Conservation (phyloP, 2,113 vertebrate genomes). For the Danionella cerebrum region DNA sequence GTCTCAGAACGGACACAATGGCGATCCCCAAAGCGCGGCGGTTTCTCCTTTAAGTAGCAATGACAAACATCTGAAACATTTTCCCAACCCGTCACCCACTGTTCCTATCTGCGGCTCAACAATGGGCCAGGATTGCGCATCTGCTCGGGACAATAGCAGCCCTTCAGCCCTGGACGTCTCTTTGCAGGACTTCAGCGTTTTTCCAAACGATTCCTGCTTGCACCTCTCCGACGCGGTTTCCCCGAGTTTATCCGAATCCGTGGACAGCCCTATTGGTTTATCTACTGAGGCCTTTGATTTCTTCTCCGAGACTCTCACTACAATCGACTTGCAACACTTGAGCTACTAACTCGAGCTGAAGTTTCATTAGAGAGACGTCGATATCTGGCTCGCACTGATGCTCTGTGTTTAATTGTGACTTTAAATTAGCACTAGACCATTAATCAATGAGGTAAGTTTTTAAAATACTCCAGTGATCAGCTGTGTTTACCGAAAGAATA, state of each 20-base stretch:
- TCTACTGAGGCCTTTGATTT: slow-evolving; percentile 88
- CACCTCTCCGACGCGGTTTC: slow-evolving; percentile 86
- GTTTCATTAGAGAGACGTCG: slow-evolving; percentile 16
- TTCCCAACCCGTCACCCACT: slow-evolving; percentile 84
- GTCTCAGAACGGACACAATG: slow-evolving; percentile 79
- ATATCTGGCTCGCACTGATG: slow-evolving; percentile 38
- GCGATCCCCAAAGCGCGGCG: slow-evolving; percentile 75
- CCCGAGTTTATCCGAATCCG: slow-evolving; percentile 80
- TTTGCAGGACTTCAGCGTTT: slow-evolving; percentile 87
- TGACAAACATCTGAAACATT: slow-evolving; percentile 98
- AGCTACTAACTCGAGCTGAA: slow-evolving; percentile 74
- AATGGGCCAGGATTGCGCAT: slow-evolving; percentile 92
- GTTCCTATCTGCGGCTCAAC: slow-evolving; percentile 83
- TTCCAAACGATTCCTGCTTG: slow-evolving; percentile 83
- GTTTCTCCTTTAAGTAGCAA: slow-evolving; percentile 79
- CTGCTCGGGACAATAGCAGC: slow-evolving; percentile 88
- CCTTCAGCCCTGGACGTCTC: slow-evolving; percentile 80
- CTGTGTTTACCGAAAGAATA: slow-evolving; percentile 68
- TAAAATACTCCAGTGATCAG: slow-evolving; percentile 57
- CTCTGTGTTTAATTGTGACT: slow-evolving; percentile 49
- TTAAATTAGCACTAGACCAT: slow-evolving; percentile 56
- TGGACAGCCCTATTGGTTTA: slow-evolving; percentile 83
- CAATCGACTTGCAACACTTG: slow-evolving; percentile 90
- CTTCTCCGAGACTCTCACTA: slow-evolving; percentile 92
- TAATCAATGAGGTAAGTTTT: slow-evolving; percentile 63